Percentiles rank a stretch among this genome's conserved stretches.
phyloP scores from a whole-genome alignment of 2,113 vertebrate genomes.

The Psittacula cyanocephala region DNA sequence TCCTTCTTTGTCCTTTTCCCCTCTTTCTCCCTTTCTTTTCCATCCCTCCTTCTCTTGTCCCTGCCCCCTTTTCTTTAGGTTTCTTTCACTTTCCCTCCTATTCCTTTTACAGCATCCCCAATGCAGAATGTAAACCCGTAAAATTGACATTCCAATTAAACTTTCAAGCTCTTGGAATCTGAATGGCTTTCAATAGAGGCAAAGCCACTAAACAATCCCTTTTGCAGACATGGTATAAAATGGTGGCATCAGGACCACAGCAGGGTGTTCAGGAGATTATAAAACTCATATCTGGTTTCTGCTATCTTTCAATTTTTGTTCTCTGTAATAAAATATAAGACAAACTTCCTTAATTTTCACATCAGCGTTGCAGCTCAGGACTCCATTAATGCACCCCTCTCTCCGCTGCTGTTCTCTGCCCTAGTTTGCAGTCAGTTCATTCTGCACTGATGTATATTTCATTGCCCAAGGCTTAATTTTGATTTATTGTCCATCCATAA shows the following conservation, averaged over 20 bases:
- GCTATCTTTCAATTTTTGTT: constrained; percentile 36
- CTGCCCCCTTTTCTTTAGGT: background rate
- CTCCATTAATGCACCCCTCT: constrained; percentile 79
- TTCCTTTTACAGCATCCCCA: background rate
- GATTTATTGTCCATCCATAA: constrained; percentile 99
- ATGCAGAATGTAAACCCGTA: background rate
- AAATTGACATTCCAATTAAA: background rate
- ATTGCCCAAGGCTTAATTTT: constrained; percentile 99
- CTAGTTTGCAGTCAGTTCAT: constrained; percentile 91
- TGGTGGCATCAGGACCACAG: background rate
- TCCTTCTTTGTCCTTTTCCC: background rate
- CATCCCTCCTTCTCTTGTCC: too few species aligned
- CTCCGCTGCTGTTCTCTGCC: constrained; percentile 82
- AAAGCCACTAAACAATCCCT: background rate
- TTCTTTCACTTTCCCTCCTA: background rate
- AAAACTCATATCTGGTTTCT: background rate
- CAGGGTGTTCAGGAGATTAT: background rate
- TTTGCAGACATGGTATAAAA: background rate
- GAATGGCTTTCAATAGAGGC: background rate
- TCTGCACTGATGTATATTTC: constrained; percentile 98
- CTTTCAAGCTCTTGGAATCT: background rate
- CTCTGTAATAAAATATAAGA: constrained; percentile 46
- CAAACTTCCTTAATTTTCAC: constrained; percentile 74
- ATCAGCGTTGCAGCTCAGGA: constrained; percentile 71
- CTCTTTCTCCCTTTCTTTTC: background rate